These are phyloP conservation scores for Spialia ferax DNA, from an alignment of 2,888 invertebrate genomes.

Conservation along the genomic window DNA sequence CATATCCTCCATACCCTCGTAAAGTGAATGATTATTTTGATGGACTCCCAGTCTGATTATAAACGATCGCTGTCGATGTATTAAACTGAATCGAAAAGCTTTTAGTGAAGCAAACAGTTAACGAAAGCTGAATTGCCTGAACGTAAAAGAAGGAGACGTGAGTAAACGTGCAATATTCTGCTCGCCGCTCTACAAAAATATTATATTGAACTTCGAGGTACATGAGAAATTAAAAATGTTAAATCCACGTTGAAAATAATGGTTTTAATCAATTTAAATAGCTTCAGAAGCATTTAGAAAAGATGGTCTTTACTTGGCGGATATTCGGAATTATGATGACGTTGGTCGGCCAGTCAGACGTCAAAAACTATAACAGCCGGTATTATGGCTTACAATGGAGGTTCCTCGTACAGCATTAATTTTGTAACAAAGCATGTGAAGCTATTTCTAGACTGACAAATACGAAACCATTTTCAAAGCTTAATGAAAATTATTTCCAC, in stretches of 20 bases:
- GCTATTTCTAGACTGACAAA: constrained; percentile 31
- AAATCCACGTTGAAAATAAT: constrained; percentile 21
- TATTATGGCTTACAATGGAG: constrained; percentile 34
- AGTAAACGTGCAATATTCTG: constrained; percentile 38
- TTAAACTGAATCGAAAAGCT: constrained; percentile 49
- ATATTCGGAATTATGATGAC: constrained; percentile 36
- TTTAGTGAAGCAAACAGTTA: constrained; percentile 48
- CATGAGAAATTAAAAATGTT: constrained; percentile 34
- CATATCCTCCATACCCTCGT: constrained; percentile 68
- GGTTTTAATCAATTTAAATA: constrained; percentile 39
- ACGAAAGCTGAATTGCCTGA: constrained; percentile 43
- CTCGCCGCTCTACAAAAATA: constrained; percentile 35
- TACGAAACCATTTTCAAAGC: constrained; percentile 22
- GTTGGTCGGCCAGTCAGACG: constrained; percentile 36
- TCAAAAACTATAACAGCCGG: constrained; percentile 39
- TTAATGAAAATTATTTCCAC: constrained; percentile 15
- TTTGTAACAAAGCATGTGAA: constrained; percentile 33
- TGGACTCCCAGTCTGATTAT: constrained; percentile 62
- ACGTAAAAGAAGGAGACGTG: constrained; percentile 42
- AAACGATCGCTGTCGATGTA: constrained; percentile 49
- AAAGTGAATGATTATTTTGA: constrained; percentile 76
- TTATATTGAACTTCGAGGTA: constrained; percentile 29
- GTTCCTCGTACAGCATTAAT: constrained; percentile 35
- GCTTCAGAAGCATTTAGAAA: constrained; percentile 33
- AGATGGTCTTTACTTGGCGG: constrained; percentile 31